Evolutionary conservation across 2,888 invertebrate genomes (phyloP), one percentile per base, ranked within the genome.

Genomic region (Epistrophe eligans): DNA sequence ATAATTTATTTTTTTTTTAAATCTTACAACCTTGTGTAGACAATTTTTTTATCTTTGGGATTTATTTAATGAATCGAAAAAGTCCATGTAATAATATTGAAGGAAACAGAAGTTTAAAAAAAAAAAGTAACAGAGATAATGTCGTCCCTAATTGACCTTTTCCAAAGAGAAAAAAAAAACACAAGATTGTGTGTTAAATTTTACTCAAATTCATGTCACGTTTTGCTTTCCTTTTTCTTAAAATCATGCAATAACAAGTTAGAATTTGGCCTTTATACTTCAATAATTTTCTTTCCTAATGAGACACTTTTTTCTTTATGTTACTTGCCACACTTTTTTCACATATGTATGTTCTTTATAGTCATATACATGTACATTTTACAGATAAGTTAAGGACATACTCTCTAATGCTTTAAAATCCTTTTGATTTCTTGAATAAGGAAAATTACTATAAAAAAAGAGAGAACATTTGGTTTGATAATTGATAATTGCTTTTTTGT

Each of bases 61-160:
- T 58, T 38, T 17, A 38, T 35, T 38, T 35, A 58, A 38, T 58
- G 58, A 58, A 58, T 17, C 35, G 58, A 4, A 58, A 38, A 58
- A 58, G 2, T 35, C 58, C 11, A 17, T 58, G 17, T 35, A 6
- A 38, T 11, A 11, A 13, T 6, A 58, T 55, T 32, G 8, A 28
- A 8, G 15, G 3, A n/a, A 17, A 58, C 15, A 38, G 11, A 58
- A 58, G 17, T 17, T 24, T 17, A 11, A 17, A 38, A 17, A 17
- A 38, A 17, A 35, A 58, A 9, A 55, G 5, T 17, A 38, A 38
- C 7, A 19, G 11, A 17, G 17, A 58, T 58, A 58, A 58, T 58
- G 10, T 58, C 35, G 11, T 38, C 17, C 35, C 17, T 58, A 58
- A 58, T 58, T 58, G 58, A 58, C 58, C 35, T 58, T 57, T n/a